These are phyloP conservation scores for Ophion obscuratus DNA, from an alignment of 2,888 invertebrate genomes.

Conservation along the genomic window DNA sequence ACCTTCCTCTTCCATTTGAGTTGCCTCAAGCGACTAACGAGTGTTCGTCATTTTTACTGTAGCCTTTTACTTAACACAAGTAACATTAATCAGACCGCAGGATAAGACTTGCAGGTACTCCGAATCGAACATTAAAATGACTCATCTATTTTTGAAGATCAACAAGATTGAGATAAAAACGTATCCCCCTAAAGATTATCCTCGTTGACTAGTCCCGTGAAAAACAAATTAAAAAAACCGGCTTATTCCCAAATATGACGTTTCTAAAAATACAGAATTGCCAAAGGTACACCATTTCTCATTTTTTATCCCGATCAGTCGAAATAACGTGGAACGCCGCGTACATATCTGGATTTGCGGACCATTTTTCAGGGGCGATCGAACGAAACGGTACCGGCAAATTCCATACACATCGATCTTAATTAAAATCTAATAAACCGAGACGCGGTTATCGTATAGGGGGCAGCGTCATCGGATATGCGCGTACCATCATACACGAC, in stretches of 20 bases:
- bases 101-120: background rate
- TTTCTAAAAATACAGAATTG: background rate
- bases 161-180: too few species aligned
- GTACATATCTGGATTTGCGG: background rate
- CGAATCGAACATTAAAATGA: background rate
- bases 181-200: too few species aligned
- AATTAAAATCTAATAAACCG: slow-evolving; percentile 36
- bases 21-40: too few species aligned
- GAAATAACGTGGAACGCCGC: too few species aligned
- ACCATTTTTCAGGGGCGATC: background rate
- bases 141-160: too few species aligned
- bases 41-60: too few species aligned
- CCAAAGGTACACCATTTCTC: background rate
- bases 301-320: background rate
- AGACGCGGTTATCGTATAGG: slow-evolving; percentile 7
- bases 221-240: background rate
- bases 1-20: too few species aligned
- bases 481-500: background rate
- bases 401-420: slow-evolving; percentile 8
- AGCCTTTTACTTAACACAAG: background rate
- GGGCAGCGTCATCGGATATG: background rate
- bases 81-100: background rate
- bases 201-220: background rate
- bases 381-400: background rate
- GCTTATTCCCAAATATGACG: background rate